Conservation (phyloP, 2,888 invertebrate genomes). For the Acrobasis repandana region DNA sequence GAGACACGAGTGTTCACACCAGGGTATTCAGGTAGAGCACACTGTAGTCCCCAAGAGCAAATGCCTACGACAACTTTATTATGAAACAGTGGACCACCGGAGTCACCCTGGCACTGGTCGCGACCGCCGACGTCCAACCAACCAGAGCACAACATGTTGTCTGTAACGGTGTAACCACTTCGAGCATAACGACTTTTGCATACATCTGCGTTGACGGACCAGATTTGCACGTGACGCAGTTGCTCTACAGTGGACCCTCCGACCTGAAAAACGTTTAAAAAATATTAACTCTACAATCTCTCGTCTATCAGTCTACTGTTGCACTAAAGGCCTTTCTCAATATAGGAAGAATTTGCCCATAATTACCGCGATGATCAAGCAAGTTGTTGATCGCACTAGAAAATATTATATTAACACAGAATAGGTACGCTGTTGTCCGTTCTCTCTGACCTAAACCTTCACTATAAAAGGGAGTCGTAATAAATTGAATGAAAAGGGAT, state of each 20-base stretch:
- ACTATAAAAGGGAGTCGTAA: no score
- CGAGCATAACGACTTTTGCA: slow-evolving; percentile 44
- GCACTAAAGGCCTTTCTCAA: no score
- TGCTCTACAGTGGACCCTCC: slow-evolving; percentile 42
- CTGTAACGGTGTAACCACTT: slow-evolving; percentile 39
- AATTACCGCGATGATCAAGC: no score
- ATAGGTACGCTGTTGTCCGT: no score
- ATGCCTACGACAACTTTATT: slow-evolving; percentile 51
- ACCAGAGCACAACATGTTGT: slow-evolving; percentile 51
- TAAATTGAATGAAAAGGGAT: no score
- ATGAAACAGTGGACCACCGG: slow-evolving; percentile 57
- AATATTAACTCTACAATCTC: no score
- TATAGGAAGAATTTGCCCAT: no score
- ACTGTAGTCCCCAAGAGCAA: slow-evolving; percentile 49
- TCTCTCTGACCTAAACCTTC: neutral
- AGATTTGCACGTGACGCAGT: slow-evolving; percentile 50
- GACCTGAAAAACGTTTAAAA: slow-evolving; percentile 21
- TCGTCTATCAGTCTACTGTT: no score
- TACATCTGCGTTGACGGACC: slow-evolving; percentile 42
- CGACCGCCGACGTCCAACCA: slow-evolving; percentile 58
- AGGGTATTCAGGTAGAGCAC: slow-evolving; percentile 46
- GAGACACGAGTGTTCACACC: slow-evolving; percentile 56
- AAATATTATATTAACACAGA: no score
- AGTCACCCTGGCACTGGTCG: slow-evolving; percentile 64
- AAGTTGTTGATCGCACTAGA: no score